Base-by-base conservation (phyloP, 1,140 invertebrate species). In the Contarinia nasturtii region DNA sequence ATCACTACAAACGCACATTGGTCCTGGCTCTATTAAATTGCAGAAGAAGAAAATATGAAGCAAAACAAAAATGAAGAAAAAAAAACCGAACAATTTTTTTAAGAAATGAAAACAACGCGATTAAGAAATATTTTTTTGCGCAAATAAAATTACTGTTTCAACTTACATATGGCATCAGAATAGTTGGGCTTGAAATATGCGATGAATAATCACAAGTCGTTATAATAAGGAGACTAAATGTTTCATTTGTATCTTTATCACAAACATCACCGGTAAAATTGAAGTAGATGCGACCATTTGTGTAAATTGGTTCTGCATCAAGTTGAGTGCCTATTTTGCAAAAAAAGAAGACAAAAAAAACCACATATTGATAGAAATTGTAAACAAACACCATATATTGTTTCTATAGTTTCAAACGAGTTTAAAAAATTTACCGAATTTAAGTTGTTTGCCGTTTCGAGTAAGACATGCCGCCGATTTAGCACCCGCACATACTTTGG, bases 31-130 rank as follows among this genome's bases (percentile, higher is more conserved):
- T 43, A 17, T 43, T 5, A 2, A 20, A 19, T 20, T 43, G 17
- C 37, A 14, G 17, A 4, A 40, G 17, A 40, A 14, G 7, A 15
- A 40, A 18, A 40, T n/a, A 40, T 40, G 3, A 40, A 3, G n/a
- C n/a, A n/a, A 40, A 40, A 18, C 12, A n/a, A 40, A 40, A 40
- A 36, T 36, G 34, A 10, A 8, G n/a, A 36, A 36, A n/a, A 33
- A 46, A 21, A 14, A 22, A 21, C 22, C 22, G 34, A 46, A 46
- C 33, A 21, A 21, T 20, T 33, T 46, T 22, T 37, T 46, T 46
- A 55, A 59, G 56, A 11, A 58, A 7, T 0, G 57, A 59, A 42
- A 63, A 63, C 49, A 63, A 60, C 33, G 60, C 63, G 7, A 15
- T 49, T 4, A 63, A 43, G 2, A 44, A n/a, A n/a, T n/a, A n/a